phyloP scores from a whole-genome alignment of 2,888 invertebrate genomes.

The Ellobium chinense region DNA sequence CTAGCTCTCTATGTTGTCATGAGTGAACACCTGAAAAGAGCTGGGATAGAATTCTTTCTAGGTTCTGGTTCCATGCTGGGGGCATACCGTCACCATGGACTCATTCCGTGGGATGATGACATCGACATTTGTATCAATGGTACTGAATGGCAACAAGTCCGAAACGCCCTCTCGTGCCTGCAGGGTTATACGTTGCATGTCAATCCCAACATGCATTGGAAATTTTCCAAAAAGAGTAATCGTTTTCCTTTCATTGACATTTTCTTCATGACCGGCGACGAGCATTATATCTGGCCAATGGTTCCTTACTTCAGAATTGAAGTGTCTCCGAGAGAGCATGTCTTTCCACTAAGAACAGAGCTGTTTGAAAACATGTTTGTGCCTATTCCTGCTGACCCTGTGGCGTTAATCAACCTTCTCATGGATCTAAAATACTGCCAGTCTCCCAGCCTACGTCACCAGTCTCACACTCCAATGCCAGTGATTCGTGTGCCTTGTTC shows the following conservation, averaged over 20 bases:
- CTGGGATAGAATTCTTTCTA: background rate
- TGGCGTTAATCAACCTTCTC: background rate
- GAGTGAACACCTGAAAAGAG: background rate
- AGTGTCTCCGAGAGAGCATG: background rate
- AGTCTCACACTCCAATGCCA: background rate
- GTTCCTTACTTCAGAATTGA: background rate
- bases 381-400: background rate
- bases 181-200: background rate
- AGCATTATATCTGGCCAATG: background rate
- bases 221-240: background rate
- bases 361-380: background rate
- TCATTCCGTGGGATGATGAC: constrained; percentile 32
- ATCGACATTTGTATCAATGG: constrained; percentile 17
- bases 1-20: background rate
- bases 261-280: constrained; percentile 21
- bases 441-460: constrained; percentile 9
- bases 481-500: background rate
- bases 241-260: constrained; percentile 27
- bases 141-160: background rate
- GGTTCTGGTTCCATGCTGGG: constrained; percentile 9
- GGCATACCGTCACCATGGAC: constrained; percentile 16
- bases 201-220: constrained; percentile 31
- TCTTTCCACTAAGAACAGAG: background rate
- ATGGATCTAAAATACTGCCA: constrained; percentile 10
- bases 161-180: constrained; percentile 10